Evolutionary conservation across 2,797 vertebrate genomes (phyloP).

Genomic region (Acridotheres tristis): DNA sequence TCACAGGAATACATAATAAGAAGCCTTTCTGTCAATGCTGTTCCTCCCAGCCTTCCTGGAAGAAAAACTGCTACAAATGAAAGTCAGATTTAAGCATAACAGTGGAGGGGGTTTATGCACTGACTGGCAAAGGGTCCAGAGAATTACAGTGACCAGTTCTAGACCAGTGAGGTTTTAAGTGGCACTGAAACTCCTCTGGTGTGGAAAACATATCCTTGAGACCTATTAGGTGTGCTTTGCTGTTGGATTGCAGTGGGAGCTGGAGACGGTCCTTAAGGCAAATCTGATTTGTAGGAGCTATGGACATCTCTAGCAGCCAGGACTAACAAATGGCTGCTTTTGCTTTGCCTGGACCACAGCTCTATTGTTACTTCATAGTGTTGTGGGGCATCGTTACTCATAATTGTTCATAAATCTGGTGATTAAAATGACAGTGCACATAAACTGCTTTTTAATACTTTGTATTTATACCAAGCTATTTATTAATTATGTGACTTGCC

Average conservation of each 20-base stretch:
- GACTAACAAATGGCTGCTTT: not conserved
- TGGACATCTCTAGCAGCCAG: not conserved
- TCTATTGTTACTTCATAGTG: not conserved
- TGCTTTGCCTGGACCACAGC: not conserved
- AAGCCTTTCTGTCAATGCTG: not conserved
- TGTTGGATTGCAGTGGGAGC: not conserved
- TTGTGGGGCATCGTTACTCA: not conserved
- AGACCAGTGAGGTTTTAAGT: not conserved
- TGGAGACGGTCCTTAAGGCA: not conserved
- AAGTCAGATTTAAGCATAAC: not conserved
- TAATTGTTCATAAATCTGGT: slow-evolving; percentile 26
- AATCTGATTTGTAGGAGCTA: not conserved
- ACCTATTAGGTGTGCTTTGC: not conserved
- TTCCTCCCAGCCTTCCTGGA: not conserved
- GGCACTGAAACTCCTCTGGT: not conserved
- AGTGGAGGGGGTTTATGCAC: not conserved
- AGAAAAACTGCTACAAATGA: not conserved
- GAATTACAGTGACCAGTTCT: not conserved
- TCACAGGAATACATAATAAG: not conserved
- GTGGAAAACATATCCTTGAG: not conserved
- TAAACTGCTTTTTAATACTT: slow-evolving; percentile 36
- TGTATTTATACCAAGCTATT: slow-evolving; percentile 18
- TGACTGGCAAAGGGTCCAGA: not conserved
- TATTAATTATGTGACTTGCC: slow-evolving; percentile 41
- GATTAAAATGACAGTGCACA: slow-evolving; percentile 36